Conservation (phyloP, 2,888 invertebrate genomes). For the Tricholauxania praeusta region DNA sequence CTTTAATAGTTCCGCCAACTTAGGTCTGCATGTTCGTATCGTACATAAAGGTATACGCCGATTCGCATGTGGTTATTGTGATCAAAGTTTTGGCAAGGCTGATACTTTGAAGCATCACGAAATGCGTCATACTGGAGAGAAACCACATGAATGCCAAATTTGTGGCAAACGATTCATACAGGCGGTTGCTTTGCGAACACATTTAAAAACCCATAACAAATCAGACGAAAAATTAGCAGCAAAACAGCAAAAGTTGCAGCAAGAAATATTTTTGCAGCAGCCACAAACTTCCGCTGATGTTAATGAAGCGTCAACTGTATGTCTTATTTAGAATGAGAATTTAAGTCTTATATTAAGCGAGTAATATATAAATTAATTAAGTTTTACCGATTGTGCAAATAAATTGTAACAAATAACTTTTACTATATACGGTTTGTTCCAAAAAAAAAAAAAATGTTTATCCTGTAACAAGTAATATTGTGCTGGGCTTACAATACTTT, state of each 20-base stretch:
- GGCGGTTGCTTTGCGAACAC: constrained; percentile 50
- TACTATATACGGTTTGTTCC: too few relatives aligned
- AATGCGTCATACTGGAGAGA: constrained; percentile 55
- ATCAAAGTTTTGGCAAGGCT: constrained; percentile 53
- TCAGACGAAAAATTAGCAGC: not conserved
- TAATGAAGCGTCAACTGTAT: too few relatives aligned
- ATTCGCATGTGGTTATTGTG: constrained; percentile 51
- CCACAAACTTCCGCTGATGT: too few relatives aligned
- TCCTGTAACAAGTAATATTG: too few relatives aligned
- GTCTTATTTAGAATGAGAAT: too few relatives aligned
- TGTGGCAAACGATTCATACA: constrained; percentile 56
- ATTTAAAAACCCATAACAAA: constrained; percentile 53
- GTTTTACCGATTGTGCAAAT: too few relatives aligned
- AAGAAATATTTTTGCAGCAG: constrained; percentile 37
- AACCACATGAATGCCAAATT: constrained; percentile 50
- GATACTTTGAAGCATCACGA: constrained; percentile 56
- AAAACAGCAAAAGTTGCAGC: constrained; percentile 53
- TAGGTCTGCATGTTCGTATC: constrained; percentile 52
- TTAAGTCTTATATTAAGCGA: too few relatives aligned
- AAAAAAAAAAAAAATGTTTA: too few relatives aligned
- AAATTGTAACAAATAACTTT: too few relatives aligned
- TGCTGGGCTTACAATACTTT: too few relatives aligned
- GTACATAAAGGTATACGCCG: constrained; percentile 54
- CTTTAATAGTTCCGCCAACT: constrained; percentile 52
- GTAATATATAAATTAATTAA: too few relatives aligned